Base-by-base conservation (phyloP, 2,797 vertebrate genomes). In the Rhinoraja longicauda region DNA sequence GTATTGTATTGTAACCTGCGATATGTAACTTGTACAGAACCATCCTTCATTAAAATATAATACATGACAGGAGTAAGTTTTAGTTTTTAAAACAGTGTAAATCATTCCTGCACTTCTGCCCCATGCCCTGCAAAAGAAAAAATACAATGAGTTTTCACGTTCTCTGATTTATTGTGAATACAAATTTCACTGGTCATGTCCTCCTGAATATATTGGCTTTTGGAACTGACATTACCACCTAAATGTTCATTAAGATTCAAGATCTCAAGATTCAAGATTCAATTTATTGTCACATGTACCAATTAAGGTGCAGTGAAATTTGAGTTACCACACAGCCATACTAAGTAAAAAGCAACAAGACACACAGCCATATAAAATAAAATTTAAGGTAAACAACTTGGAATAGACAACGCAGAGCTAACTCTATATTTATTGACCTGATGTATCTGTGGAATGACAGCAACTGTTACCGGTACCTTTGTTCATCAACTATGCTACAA, bases 401-500 rank as follows among this genome's bases (percentile, higher is more conserved):
- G 45, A 53, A 53, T 53, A 53, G 45, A 53, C 45, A 53, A 53
- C 45, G n/a, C n/a, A 88, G 62, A 64, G 59, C n/a, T 67, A 32
- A 67, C 59, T 67, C 84, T 64, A 88, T 19, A 88, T 88, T 88
- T 88, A 67, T 88, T 88, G 36, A 36, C n/a, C 84, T 88, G 84
- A 67, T 88, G 10, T 4, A 62, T 88, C n/a, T 32, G 17, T 88
- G 84, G 67, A 67, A 7, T 67, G 59, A 67, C 62, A 88, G 84
- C 84, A 88, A n/a, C n/a, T 88, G 84, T 88, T 62, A 2, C 32
- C 12, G 32, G 17, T 77, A 88, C 17, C 59, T 67, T 7, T 67
- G 53, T 32, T 36, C 62, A 88, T 88, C 64, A 88, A 88, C 6
- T 32, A 62, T 88, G n/a, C 84, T 67, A 88, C 64, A 88, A 67